phyloP scores from a whole-genome alignment of 2,888 invertebrate genomes.

The Malthinus seriepunctatus region DNA sequence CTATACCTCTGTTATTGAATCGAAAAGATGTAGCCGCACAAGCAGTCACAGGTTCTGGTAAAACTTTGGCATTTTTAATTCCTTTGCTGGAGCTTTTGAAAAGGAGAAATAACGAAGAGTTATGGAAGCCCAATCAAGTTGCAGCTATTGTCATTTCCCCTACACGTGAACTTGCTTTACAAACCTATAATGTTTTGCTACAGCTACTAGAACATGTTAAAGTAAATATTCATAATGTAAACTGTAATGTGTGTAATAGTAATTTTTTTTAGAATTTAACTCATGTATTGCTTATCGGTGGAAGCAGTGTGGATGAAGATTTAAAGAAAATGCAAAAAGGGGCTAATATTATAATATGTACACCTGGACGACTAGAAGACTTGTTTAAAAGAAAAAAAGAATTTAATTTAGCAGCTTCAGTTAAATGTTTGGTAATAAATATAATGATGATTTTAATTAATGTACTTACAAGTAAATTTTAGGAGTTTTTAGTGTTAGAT shows the following conservation, averaged over 20 bases:
- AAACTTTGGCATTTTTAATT: conserved; percentile 94
- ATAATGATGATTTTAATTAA: not conserved
- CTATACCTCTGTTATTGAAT: conserved; percentile 83
- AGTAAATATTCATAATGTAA: conserved; percentile 44
- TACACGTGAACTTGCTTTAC: conserved; percentile 91
- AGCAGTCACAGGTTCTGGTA: conserved; percentile 96
- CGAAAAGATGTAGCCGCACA: conserved; percentile 98
- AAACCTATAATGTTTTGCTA: conserved; percentile 73
- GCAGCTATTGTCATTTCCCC: conserved; percentile 93
- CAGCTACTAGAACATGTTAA: conserved; percentile 56
- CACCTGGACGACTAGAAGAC: conserved; percentile 93
- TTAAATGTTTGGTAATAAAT: conserved; percentile 74
- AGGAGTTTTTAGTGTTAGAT: conserved; percentile 92
- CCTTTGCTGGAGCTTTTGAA: conserved; percentile 86
- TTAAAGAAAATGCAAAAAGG: conserved; percentile 69
- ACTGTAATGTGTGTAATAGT: not conserved
- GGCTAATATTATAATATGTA: conserved; percentile 88
- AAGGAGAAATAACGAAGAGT: conserved; percentile 62
- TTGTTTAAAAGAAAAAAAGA: conserved; percentile 72
- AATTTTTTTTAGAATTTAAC: conserved; percentile 51
- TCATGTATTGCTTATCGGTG: conserved; percentile 77
- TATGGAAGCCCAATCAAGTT: conserved; percentile 74
- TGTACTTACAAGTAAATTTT: conserved; percentile 37
- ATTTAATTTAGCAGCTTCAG: conserved; percentile 68
- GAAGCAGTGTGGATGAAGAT: conserved; percentile 78